A percentile compares a stretch with the other conserved stretches of the same genome.
Conservation (phyloP, 2,797 vertebrate species). For the Tapirus indicus region DNA sequence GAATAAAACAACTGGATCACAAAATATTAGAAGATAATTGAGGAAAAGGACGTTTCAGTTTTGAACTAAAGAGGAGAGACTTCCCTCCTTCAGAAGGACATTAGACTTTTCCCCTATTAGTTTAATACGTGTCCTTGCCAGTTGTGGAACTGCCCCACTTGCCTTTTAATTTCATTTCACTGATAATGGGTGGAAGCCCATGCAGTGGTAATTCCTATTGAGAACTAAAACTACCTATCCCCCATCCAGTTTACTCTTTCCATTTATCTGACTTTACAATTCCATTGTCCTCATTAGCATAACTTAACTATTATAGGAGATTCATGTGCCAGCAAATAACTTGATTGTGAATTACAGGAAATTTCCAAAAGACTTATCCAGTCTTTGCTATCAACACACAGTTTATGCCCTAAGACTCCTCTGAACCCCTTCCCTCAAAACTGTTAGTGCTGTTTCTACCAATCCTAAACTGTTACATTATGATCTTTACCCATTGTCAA, state of each 20-base stretch:
- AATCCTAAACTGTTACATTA: not conserved
- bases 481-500: not conserved
- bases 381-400: not conserved
- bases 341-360: not conserved
- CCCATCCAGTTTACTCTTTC: not conserved
- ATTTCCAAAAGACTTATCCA: not conserved
- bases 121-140: not conserved
- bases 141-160: not conserved
- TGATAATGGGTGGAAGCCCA: not conserved
- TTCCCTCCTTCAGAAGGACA: not conserved
- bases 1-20: constrained; percentile 66
- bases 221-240: not conserved
- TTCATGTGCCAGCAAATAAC: not conserved
- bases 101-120: not conserved
- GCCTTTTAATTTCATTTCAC: not conserved
- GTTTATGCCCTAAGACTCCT: not conserved
- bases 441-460: not conserved
- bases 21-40: constrained; percentile 66
- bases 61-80: not conserved
- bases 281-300: not conserved
- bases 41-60: not conserved
- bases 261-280: not conserved
- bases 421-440: not conserved
- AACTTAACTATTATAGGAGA: not conserved
- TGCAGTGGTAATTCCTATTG: not conserved